Conservation (phyloP, 2,888 invertebrate species). For the Clanis bilineata region DNA sequence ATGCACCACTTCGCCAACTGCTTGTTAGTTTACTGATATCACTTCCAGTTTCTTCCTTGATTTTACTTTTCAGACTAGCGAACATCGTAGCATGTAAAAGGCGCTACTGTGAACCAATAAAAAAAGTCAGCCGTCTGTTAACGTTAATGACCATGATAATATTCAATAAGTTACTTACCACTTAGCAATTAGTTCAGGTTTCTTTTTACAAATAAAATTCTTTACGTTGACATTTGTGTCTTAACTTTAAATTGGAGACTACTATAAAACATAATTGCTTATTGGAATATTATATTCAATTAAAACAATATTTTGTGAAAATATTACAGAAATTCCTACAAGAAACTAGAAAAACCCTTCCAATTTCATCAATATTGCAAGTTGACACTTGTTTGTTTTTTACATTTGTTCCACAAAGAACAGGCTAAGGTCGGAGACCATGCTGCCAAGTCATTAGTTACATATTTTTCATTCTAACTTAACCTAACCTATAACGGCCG, state of each 20-base stretch:
- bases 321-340: constrained; percentile 8
- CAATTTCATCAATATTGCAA: not conserved
- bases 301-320: not conserved
- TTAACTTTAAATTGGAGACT: not conserved
- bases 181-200: constrained; percentile 11
- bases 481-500: too few species aligned
- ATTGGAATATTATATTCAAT: not conserved
- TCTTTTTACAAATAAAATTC: not conserved
- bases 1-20: constrained; percentile 76
- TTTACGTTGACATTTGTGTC: not conserved
- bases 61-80: constrained; percentile 93
- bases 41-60: constrained; percentile 93
- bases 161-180: constrained; percentile 33
- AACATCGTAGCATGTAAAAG: constrained; percentile 84
- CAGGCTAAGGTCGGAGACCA: too few species aligned
- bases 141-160: constrained; percentile 51
- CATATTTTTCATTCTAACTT: too few species aligned
- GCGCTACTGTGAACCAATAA: constrained; percentile 32
- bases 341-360: too few species aligned
- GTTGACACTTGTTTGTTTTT: not conserved
- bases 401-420: too few species aligned
- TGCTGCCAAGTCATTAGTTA: too few species aligned
- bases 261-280: not conserved
- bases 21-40: constrained; percentile 84
- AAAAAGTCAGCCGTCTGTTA: constrained; percentile 34